Percentiles rank a stretch among this genome's conserved stretches.
Conservation (phyloP, 2,888 invertebrate genomes). For the Norana najaformis region DNA sequence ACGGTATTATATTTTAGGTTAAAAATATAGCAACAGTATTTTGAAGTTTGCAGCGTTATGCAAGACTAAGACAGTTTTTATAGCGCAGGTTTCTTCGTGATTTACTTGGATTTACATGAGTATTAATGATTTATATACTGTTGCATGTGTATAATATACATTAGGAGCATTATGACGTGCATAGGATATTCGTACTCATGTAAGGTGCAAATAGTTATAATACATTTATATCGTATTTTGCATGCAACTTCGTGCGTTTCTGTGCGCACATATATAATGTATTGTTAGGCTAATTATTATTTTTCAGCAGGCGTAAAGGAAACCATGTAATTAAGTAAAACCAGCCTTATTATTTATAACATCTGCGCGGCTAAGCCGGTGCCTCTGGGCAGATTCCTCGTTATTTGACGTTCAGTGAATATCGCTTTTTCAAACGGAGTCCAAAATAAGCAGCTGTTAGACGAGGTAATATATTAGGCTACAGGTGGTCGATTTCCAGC, state of each 20-base stretch:
- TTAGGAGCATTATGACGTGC: no score
- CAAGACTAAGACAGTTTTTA: no score
- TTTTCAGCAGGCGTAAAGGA: not conserved
- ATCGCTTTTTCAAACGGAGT: not conserved
- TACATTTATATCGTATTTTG: not conserved
- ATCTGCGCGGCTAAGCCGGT: not conserved
- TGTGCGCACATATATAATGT: not conserved
- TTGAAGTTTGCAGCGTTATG: no score
- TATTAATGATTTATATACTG: no score
- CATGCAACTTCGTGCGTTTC: not conserved
- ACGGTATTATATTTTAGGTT: no score
- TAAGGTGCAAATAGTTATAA: no score
- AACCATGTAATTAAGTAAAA: not conserved
- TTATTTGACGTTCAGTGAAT: conserved; percentile 1
- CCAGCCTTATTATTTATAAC: not conserved
- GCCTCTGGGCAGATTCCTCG: not conserved
- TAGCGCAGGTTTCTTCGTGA: no score
- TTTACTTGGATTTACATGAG: no score
- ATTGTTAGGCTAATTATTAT: not conserved
- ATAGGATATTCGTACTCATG: no score
- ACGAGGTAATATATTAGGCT: not conserved
- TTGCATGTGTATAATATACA: no score
- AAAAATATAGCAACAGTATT: no score
- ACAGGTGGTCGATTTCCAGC: not conserved
- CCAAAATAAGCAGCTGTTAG: not conserved